These are phyloP conservation scores for Latheticus oryzae DNA, from an alignment of 2,888 invertebrate genomes.

Conservation along the genomic window DNA sequence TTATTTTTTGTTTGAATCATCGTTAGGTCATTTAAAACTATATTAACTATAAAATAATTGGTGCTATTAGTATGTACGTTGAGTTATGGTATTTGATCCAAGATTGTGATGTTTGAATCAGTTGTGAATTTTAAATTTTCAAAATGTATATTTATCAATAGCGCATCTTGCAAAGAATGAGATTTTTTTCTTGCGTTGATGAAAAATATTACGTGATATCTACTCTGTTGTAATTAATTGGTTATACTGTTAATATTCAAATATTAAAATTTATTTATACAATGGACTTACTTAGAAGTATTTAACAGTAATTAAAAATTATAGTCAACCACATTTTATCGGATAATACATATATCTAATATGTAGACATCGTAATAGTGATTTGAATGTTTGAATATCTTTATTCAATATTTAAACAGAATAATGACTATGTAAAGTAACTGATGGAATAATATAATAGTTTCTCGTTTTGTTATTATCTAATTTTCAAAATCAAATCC, in stretches of 20 bases:
- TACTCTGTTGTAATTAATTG: constrained; percentile 9
- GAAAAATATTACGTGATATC: constrained; percentile 22
- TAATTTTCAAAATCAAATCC: constrained; percentile 36
- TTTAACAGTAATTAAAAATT: constrained; percentile 8
- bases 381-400: constrained; percentile 19
- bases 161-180: constrained; percentile 26
- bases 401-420: constrained; percentile 23
- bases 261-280: not conserved
- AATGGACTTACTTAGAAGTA: constrained; percentile 4
- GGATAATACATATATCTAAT: constrained; percentile 28
- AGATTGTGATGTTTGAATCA: constrained; percentile 23
- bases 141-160: constrained; percentile 3
- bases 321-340: constrained; percentile 29
- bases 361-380: constrained; percentile 30
- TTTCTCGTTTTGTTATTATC: too few relatives aligned
- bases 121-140: too few relatives aligned
- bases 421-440: constrained; percentile 10
- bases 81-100: constrained; percentile 15
- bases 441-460: constrained; percentile 42
- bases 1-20: too few relatives aligned
- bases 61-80: constrained; percentile 32
- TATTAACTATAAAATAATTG: constrained; percentile 25
- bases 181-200: constrained; percentile 20
- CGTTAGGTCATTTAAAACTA: too few relatives aligned
- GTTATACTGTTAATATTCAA: constrained; percentile 5